A percentile compares a stretch with the other conserved stretches of the same genome.
Evolutionary conservation across 2,888 invertebrate genomes (phyloP).

Genomic region (Deroplatys truncata): DNA sequence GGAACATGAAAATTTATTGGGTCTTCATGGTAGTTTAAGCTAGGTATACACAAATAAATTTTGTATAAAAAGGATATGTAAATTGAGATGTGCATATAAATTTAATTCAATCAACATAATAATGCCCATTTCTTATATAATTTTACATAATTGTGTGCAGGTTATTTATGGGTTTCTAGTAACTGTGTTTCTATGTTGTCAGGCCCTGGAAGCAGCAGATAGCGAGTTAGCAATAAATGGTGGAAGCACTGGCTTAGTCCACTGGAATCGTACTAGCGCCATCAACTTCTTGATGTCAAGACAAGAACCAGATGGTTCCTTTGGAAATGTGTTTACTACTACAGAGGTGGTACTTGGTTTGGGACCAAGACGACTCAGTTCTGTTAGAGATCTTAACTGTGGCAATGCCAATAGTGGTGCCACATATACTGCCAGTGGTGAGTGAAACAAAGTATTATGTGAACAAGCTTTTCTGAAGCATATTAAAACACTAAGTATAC

Average conservation of each 20-base stretch:
- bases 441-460: not conserved
- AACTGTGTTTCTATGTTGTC: constrained; percentile 26
- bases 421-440: not conserved
- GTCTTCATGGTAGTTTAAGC: too few species aligned
- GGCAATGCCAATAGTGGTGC: constrained; percentile 42
- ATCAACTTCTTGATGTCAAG: constrained; percentile 68
- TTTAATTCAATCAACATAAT: too few species aligned
- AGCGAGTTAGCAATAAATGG: constrained; percentile 51
- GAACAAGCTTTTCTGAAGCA: not conserved
- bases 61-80: too few species aligned
- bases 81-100: too few species aligned
- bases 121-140: too few species aligned
- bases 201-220: constrained; percentile 72
- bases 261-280: constrained; percentile 76
- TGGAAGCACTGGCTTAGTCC: constrained; percentile 35
- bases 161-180: not conserved
- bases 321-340: constrained; percentile 70
- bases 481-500: not conserved
- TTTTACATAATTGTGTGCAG: too few species aligned
- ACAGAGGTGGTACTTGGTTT: constrained; percentile 78
- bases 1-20: too few species aligned
- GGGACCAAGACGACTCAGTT: constrained; percentile 66
- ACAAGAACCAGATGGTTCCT: constrained; percentile 74
- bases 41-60: too few species aligned
- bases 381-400: constrained; percentile 53